Evolutionary conservation across 2,113 vertebrate genomes (phyloP).

Genomic region (Nyctereutes procyonoides): DNA sequence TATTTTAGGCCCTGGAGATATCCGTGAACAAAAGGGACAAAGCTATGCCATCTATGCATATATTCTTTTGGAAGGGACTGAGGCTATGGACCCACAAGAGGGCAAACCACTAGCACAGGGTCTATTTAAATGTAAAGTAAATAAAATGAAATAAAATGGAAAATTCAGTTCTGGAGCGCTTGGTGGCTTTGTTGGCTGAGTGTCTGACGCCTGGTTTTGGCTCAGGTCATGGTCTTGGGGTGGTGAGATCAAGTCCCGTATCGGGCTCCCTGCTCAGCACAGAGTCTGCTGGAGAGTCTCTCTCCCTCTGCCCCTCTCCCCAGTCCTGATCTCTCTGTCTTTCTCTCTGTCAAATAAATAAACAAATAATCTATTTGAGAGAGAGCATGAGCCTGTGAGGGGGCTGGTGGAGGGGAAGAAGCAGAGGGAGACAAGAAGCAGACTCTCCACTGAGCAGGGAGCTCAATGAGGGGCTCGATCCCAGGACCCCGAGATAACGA

Average conservation of each 20-base stretch:
- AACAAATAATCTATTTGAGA: too few relatives aligned
- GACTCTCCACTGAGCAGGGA: too few relatives aligned
- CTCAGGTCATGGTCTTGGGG: background rate
- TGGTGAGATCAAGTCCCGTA: background rate
- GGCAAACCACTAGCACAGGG: background rate
- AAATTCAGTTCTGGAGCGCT: background rate
- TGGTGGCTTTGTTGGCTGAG: background rate
- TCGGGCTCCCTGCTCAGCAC: background rate
- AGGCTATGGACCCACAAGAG: accelerated
- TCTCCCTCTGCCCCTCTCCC: background rate
- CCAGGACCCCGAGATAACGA: too few relatives aligned
- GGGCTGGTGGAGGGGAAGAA: too few relatives aligned
- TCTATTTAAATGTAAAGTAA: background rate
- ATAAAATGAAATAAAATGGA: background rate
- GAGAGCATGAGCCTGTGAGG: too few relatives aligned
- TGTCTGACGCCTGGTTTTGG: background rate
- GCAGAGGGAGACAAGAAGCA: too few relatives aligned
- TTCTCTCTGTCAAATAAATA: background rate
- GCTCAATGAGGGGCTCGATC: too few relatives aligned
- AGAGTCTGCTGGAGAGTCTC: background rate
- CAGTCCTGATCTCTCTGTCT: background rate
- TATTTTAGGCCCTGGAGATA: too few relatives aligned
- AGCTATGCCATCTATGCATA: background rate
- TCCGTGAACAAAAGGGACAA: background rate
- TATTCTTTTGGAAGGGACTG: background rate